Evolutionary conservation across 2,113 vertebrate species (phyloP), one percentile per base, ranked within the genome.

Genomic region (Phalacrocorax pelagicus): DNA sequence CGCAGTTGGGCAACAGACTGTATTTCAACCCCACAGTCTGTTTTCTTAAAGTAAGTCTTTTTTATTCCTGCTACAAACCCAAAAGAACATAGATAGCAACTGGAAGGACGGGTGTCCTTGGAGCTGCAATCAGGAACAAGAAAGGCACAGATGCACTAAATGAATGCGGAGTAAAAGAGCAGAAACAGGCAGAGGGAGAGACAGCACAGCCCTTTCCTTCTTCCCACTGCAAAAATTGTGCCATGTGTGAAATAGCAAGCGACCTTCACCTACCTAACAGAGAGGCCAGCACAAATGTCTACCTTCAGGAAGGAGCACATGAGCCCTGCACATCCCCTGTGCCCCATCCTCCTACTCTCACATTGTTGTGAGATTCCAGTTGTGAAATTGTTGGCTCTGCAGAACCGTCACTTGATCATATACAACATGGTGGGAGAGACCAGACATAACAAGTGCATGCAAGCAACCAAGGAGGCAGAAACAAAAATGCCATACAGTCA

Each of bases 391-490:
- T 4, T 67, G 44, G 34, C 22, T 75, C 58, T 73, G 27, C 17
- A 69, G 34, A 86, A 55, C 24, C 55, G 61, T 7, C 22, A 55
- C 15, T 49, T 67, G n/a, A 72, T 36, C 55, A 19, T 6, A 32
- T 5, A 34, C 1, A 3, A 10, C 1, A 2, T 3, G 1, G 5
- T 20, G 77, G 94, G 51, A 62, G 78, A 74, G 23, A 55, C n/a
- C 13, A 14, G 5, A 14, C 1, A 0, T 54, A 61, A 65, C 2
- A 4, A 66, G 54, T 6, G 2, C 1, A 0, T 3, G 32, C 71
- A 59, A 92, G 54, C 58, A 65, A 72, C 16, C 7, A 61, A 10
- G 21, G 11, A 72, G 29, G 47, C 15, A n/a, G 46, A 34, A 82
- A 30, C 6, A 63, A 84, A 78, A 74, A 54, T 71, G 49, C 2